These are phyloP conservation scores for Neodiprion lecontei DNA, from an alignment of 1,140 invertebrate genomes.

Conservation along the genomic window DNA sequence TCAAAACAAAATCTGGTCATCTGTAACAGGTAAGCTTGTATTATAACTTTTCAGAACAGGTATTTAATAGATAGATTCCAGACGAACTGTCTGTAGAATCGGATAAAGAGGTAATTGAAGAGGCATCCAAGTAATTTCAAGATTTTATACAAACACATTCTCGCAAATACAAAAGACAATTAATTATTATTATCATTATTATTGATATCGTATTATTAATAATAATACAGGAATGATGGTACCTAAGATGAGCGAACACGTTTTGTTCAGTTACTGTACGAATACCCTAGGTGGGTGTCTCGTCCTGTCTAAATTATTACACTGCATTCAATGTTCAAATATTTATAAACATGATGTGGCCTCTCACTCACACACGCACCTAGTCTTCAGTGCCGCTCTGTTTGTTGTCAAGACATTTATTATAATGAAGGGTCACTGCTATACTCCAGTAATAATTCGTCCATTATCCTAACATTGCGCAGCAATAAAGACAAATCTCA, in stretches of 20 bases:
- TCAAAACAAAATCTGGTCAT: too few relatives aligned
- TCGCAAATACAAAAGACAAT: constrained; percentile 40
- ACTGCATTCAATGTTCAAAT: constrained; percentile 27
- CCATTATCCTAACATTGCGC: not conserved
- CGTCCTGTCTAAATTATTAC: constrained; percentile 41
- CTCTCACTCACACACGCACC: constrained; percentile 21
- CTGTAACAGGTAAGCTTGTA: too few relatives aligned
- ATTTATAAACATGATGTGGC: constrained; percentile 29
- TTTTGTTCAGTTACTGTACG: constrained; percentile 33
- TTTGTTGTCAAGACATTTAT: constrained; percentile 8
- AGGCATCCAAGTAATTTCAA: constrained; percentile 12
- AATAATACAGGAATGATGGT: constrained; percentile 53
- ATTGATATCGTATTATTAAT: constrained; percentile 40
- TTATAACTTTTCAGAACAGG: too few relatives aligned
- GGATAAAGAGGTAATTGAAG: not conserved
- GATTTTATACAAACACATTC: constrained; percentile 44
- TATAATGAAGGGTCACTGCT: not conserved
- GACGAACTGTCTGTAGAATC: too few relatives aligned
- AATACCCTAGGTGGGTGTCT: constrained; percentile 41
- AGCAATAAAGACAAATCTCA: too few relatives aligned
- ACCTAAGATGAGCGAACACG: constrained; percentile 37
- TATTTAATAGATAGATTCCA: too few relatives aligned
- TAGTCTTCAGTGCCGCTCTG: constrained; percentile 31
- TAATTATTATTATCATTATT: constrained; percentile 7
- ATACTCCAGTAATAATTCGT: not conserved